Conservation (phyloP, 2,113 vertebrate genomes). For the Perca fluviatilis region DNA sequence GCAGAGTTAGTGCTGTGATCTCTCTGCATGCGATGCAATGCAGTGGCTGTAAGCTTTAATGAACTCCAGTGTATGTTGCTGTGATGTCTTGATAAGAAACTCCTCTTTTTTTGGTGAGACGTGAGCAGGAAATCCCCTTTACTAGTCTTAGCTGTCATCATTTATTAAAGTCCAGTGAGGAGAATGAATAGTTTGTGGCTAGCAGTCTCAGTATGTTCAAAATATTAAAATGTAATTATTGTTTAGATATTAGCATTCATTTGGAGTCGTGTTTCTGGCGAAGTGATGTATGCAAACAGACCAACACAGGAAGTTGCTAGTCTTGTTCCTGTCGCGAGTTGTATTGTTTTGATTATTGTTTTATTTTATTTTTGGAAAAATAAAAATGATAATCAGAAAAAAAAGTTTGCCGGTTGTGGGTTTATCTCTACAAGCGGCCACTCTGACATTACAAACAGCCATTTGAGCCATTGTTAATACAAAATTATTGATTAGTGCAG, state of each 20-base stretch:
- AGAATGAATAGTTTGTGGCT: neutral
- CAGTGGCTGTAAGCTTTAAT: slow-evolving; percentile 5
- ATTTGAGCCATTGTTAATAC: neutral
- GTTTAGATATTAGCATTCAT: too few relatives aligned
- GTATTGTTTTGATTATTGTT: too few relatives aligned
- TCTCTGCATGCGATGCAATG: slow-evolving; percentile 10
- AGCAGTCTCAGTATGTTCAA: too few relatives aligned
- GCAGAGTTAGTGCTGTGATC: slow-evolving; percentile 36
- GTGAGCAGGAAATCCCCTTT: neutral
- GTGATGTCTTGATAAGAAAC: neutral
- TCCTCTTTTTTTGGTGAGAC: slow-evolving; percentile 8
- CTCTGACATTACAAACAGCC: neutral
- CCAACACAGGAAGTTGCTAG: neutral
- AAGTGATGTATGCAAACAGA: neutral
- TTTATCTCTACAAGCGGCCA: neutral
- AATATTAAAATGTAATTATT: too few relatives aligned
- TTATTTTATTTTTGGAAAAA: too few relatives aligned
- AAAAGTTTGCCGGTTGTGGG: too few relatives aligned
- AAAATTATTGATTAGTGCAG: neutral
- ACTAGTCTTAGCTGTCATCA: neutral
- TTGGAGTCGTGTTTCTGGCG: neutral
- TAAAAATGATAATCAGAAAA: too few relatives aligned
- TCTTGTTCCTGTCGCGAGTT: too few relatives aligned
- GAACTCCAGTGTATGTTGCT: neutral
- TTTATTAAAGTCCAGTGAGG: neutral